Conservation (phyloP, 2,113 vertebrate species). For the Australoheros scitulus region DNA sequence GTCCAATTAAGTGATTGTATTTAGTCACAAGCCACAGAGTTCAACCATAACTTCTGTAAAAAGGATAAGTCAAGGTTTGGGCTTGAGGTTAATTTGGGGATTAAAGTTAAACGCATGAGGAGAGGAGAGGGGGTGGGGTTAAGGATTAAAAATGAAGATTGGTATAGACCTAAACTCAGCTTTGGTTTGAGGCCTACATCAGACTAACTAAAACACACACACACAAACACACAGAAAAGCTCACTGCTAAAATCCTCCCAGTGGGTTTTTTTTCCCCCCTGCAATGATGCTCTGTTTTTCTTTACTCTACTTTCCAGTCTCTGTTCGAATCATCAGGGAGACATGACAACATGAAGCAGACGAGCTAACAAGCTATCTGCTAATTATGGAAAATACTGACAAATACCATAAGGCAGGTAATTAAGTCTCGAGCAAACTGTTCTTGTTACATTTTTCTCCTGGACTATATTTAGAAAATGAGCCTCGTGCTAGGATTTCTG, state of each 20-base stretch:
- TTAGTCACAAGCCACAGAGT: constrained; percentile 16
- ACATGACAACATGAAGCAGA: constrained; percentile 18
- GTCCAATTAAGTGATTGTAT: constrained; percentile 34
- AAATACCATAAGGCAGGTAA: constrained; percentile 41
- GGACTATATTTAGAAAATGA: constrained; percentile 28
- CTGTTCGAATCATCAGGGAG: background rate
- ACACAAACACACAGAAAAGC: background rate
- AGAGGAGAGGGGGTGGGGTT: constrained; percentile 3
- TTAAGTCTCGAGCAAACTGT: constrained; percentile 37
- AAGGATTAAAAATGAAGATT: constrained; percentile 20
- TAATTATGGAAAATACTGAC: constrained; percentile 46
- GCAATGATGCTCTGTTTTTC: background rate
- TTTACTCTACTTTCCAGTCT: background rate
- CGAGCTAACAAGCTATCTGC: constrained; percentile 10
- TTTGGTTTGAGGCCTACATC: constrained; percentile 3
- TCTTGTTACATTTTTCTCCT: constrained; percentile 18
- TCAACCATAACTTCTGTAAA: background rate
- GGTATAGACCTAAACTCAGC: constrained; percentile 25
- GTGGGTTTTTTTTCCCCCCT: background rate
- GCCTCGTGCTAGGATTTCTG: background rate
- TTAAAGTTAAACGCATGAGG: constrained; percentile 1
- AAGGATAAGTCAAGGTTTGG: constrained; percentile 3
- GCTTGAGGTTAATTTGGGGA: constrained; percentile 37
- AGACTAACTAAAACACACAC: background rate
- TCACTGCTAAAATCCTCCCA: background rate